Percentiles rank a stretch among this genome's conserved stretches.
Evolutionary conservation across 2,888 invertebrate species (phyloP).

Genomic region (Spodoptera picta): DNA sequence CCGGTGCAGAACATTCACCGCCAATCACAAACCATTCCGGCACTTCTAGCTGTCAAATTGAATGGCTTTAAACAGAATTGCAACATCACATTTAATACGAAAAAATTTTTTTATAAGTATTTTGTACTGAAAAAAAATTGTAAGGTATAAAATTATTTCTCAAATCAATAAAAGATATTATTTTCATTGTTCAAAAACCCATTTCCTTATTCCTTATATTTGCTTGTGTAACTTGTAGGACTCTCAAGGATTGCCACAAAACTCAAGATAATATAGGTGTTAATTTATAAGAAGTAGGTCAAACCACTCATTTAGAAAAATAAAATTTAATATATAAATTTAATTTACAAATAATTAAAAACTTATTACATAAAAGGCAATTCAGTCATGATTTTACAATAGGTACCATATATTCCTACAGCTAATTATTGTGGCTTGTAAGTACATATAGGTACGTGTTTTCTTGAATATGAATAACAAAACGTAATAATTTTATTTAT

Average conservation of each 20-base stretch:
- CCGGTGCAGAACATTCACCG: constrained; percentile 88
- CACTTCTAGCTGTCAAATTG: constrained; percentile 88
- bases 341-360: too few species aligned
- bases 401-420: too few species aligned
- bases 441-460: too few species aligned
- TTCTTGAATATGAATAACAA: too few species aligned
- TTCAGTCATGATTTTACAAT: too few species aligned
- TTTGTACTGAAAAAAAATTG: constrained; percentile 44
- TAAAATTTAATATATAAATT: too few species aligned
- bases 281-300: too few species aligned
- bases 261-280: too few species aligned
- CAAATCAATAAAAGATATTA: constrained; percentile 27
- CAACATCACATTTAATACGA: constrained; percentile 68
- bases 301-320: too few species aligned
- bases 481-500: too few species aligned
- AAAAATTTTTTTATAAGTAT: constrained; percentile 54
- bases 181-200: constrained; percentile 1
- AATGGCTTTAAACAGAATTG: constrained; percentile 80
- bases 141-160: constrained; percentile 39
- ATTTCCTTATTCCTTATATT: constrained; percentile 2
- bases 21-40: constrained; percentile 89
- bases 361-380: too few species aligned
- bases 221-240: constrained; percentile 22
- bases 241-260: background rate
- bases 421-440: too few species aligned